Percentiles rank a stretch among this genome's conserved stretches.
These are phyloP conservation scores for Zophobas atratus DNA, from an alignment of 1,140 invertebrate species.

Conservation along the genomic window DNA sequence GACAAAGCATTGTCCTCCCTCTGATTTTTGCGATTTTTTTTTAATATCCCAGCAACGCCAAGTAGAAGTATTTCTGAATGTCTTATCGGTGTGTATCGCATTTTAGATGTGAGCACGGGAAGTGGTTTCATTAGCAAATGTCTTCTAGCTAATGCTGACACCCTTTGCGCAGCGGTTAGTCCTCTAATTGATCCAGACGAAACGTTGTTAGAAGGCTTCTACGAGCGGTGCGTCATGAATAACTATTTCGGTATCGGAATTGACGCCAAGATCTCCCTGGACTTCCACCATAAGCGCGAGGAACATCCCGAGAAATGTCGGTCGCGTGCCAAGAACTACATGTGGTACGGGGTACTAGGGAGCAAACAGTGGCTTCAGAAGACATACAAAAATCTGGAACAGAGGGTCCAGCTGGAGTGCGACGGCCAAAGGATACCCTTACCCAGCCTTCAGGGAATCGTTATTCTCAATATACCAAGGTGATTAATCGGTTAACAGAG, in stretches of 20 bases:
- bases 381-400: conserved; percentile 97
- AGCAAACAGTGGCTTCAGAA: conserved; percentile 92
- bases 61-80: conserved; percentile 46
- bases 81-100: conserved; percentile 49
- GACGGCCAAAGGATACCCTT: conserved; percentile 93
- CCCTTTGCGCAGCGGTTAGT: conserved; percentile 93
- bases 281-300: conserved; percentile 98
- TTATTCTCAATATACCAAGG: conserved; percentile 97
- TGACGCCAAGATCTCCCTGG: conserved; percentile 97
- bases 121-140: conserved; percentile 91
- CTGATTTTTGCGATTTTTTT: conserved; percentile 36
- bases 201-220: conserved; percentile 91
- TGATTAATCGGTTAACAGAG: conserved; percentile 58
- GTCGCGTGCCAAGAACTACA: conserved; percentile 94
- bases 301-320: conserved; percentile 98
- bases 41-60: conserved; percentile 34
- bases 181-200: conserved; percentile 94
- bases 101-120: conserved; percentile 75
- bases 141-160: conserved; percentile 95
- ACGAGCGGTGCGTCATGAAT: conserved; percentile 98
- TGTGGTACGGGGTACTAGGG: conserved; percentile 98
- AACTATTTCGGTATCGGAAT: conserved; percentile 99
- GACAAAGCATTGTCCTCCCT: conserved; percentile 36
- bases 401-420: conserved; percentile 93
- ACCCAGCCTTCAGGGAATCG: conserved; percentile 96